Conservation (phyloP, 1,140 invertebrate genomes). For the Drosophila varians region DNA sequence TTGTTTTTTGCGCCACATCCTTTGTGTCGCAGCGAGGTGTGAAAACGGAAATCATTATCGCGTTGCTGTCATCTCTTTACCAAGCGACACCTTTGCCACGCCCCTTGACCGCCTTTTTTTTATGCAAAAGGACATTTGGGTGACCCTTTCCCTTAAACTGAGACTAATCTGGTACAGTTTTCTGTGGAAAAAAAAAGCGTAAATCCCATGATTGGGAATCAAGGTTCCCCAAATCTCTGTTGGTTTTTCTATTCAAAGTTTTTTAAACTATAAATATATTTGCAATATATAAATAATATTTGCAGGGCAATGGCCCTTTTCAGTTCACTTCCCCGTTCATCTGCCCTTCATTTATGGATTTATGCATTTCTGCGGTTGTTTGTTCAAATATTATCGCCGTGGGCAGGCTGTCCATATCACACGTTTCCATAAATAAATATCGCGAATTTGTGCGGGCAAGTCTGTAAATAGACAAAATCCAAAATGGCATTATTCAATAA, state of each 20-base stretch:
- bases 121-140: background rate
- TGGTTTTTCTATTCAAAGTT: too few relatives aligned
- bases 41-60: constrained; percentile 63
- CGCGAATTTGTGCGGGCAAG: constrained; percentile 8
- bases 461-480: constrained; percentile 4
- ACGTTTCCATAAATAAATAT: constrained; percentile 19
- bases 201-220: too few relatives aligned
- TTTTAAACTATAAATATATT: too few relatives aligned
- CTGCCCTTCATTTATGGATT: background rate
- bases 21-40: constrained; percentile 49
- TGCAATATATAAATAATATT: too few relatives aligned
- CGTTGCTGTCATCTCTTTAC: constrained; percentile 34
- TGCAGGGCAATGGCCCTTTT: background rate
- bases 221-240: too few relatives aligned
- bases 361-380: constrained; percentile 11
- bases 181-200: background rate
- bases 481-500: constrained; percentile 24
- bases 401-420: constrained; percentile 11
- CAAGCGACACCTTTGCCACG: constrained; percentile 1
- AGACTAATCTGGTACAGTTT: too few relatives aligned
- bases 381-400: constrained; percentile 19
- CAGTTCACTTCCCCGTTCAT: too few relatives aligned
- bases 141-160: too few relatives aligned
- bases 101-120: background rate
- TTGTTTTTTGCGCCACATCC: constrained; percentile 35